These are phyloP conservation scores for Henricia sp. DNA, from an alignment of 53 echinoderm and acorn worm species.

Conservation along the genomic window DNA sequence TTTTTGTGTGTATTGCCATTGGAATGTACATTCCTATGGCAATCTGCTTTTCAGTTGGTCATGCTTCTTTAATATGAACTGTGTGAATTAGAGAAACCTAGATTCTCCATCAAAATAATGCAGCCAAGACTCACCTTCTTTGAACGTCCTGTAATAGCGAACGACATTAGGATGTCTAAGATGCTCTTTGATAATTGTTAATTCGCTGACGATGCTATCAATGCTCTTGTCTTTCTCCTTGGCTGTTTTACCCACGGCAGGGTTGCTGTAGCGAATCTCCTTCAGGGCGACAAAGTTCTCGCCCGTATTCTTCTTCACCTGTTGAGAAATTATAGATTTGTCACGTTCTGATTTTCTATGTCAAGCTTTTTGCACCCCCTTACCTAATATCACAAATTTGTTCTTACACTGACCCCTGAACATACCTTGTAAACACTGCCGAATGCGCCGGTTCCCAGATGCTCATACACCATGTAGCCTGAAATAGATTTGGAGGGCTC, in stretches of 20 bases:
- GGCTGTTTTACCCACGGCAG: conserved; percentile 80
- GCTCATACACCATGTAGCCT: conserved; percentile 94
- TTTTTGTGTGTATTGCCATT: too few species aligned
- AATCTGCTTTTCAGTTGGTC: too few species aligned
- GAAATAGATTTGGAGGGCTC: conserved; percentile 90
- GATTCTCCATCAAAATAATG: too few species aligned
- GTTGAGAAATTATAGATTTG: too few species aligned
- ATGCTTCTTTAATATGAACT: too few species aligned
- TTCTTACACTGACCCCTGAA: too few species aligned
- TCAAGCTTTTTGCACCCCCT: too few species aligned
- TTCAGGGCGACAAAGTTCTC: conserved; percentile 94
- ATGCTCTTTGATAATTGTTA: conserved; percentile 93
- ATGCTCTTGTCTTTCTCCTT: conserved; percentile 97
- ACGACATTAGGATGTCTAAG: conserved; percentile 93
- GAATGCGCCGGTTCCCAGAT: conserved; percentile 96
- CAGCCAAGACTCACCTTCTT: conserved; percentile 91
- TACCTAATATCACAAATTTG: too few species aligned
- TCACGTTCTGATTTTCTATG: too few species aligned
- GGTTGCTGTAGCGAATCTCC: conserved; percentile 95
- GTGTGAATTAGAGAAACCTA: too few species aligned
- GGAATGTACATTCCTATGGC: too few species aligned
- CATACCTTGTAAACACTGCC: conserved; percentile 99
- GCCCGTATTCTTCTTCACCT: conserved; percentile 92
- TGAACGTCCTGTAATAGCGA: conserved; percentile 93
- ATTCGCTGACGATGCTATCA: conserved; percentile 93